Conservation (phyloP, 2,888 invertebrate species). For the Lacanobia wlatinum region DNA sequence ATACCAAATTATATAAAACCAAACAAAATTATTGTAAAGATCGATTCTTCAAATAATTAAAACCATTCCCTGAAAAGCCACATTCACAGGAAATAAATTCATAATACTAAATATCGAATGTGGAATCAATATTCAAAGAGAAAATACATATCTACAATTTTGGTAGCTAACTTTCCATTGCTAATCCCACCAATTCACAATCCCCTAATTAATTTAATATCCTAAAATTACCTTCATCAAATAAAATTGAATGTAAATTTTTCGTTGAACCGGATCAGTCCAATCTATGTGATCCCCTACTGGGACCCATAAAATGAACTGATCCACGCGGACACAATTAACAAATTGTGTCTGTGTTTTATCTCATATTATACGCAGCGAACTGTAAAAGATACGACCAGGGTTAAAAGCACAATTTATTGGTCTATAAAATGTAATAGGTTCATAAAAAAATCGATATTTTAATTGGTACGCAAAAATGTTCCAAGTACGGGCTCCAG, state of each 20-base stretch:
- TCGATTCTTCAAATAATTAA: too few relatives aligned
- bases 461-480: conserved; percentile 58
- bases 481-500: conserved; percentile 44
- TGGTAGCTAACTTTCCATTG: neutral
- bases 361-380: conserved; percentile 47
- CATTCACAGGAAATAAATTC: neutral
- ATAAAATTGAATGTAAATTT: conserved; percentile 11
- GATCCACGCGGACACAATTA: conserved; percentile 46
- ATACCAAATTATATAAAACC: too few relatives aligned
- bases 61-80: neutral
- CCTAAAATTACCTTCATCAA: neutral
- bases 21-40: too few relatives aligned
- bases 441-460: conserved; percentile 52
- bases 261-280: conserved; percentile 5
- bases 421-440: conserved; percentile 57
- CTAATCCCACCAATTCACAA: neutral
- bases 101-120: neutral
- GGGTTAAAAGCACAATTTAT: conserved; percentile 56
- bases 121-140: neutral
- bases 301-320: conserved; percentile 37
- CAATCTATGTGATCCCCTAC: conserved; percentile 33
- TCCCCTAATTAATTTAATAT: neutral
- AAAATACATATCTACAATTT: neutral
- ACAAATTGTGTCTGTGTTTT: conserved; percentile 57
- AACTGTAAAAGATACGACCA: conserved; percentile 49